Conservation (phyloP, 2,797 vertebrate species). For the Numenius phaeopus region DNA sequence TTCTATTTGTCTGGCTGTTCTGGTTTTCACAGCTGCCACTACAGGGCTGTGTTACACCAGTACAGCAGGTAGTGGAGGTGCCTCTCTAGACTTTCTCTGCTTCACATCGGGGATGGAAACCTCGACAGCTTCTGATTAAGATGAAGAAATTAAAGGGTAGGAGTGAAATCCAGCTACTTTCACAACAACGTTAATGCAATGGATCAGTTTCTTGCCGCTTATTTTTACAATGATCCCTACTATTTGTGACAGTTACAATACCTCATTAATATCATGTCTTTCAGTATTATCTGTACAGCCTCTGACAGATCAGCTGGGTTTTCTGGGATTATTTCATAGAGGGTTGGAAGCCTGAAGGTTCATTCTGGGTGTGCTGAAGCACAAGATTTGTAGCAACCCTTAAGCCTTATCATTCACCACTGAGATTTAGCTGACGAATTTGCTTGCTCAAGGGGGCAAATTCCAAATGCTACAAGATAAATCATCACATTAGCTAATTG, state of each 20-base stretch:
- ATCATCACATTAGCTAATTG: conserved; percentile 14
- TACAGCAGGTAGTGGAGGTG: background rate
- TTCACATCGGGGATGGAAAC: background rate
- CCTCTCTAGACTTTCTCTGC: background rate
- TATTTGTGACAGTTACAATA: conserved; percentile 20
- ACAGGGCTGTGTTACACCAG: background rate
- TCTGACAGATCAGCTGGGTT: conserved; percentile 13
- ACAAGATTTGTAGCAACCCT: background rate
- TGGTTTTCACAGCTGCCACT: background rate
- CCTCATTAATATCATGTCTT: background rate
- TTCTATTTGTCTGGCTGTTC: background rate
- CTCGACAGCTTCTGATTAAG: conserved; percentile 40
- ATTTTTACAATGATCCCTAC: conserved; percentile 27
- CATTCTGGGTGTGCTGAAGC: background rate
- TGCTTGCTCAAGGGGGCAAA: conserved; percentile 33
- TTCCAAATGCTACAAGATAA: conserved; percentile 43
- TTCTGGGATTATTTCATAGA: conserved; percentile 31
- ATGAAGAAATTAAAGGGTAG: conserved; percentile 59
- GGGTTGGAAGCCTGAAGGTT: background rate
- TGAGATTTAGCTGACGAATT: conserved; percentile 35
- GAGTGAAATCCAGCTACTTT: conserved; percentile 49
- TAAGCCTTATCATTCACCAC: background rate
- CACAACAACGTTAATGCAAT: conserved; percentile 8
- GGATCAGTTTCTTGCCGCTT: background rate
- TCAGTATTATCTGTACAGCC: background rate